These are phyloP conservation scores for Rhinophrynus dorsalis DNA, from an alignment of 2,797 vertebrate genomes.

Conservation along the genomic window DNA sequence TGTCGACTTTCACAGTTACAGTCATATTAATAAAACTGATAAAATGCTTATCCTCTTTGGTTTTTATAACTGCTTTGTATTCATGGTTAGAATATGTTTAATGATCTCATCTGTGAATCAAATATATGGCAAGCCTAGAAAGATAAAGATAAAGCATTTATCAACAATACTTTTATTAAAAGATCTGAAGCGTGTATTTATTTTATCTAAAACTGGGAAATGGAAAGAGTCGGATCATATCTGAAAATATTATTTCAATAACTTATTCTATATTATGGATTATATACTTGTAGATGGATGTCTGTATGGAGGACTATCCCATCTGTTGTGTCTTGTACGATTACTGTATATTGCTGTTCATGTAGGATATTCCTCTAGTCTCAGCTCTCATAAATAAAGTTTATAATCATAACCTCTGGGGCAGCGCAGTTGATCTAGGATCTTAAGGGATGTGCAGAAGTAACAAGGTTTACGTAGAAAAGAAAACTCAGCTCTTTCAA, in stretches of 20 bases:
- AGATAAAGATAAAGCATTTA: conserved; percentile 37
- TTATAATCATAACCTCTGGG: too few relatives aligned
- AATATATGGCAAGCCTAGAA: conserved; percentile 56
- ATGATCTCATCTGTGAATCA: conserved; percentile 56
- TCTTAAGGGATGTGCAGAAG: too few relatives aligned
- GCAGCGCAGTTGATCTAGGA: too few relatives aligned
- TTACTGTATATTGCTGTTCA: too few relatives aligned
- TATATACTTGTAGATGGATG: neutral
- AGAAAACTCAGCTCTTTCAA: too few relatives aligned
- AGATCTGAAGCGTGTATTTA: conserved; percentile 15
- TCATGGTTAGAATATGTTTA: conserved; percentile 57
- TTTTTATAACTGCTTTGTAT: conserved; percentile 51
- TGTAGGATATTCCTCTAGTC: too few relatives aligned
- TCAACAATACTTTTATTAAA: conserved; percentile 53
- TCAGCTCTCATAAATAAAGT: too few relatives aligned
- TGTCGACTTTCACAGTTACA: conserved; percentile 30
- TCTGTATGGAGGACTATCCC: neutral
- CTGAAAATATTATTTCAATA: neutral
- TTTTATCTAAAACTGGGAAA: conserved; percentile 18
- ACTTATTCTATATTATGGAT: neutral
- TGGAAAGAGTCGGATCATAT: neutral
- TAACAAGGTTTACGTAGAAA: too few relatives aligned
- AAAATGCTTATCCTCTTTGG: conserved; percentile 40
- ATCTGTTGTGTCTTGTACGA: too few relatives aligned
- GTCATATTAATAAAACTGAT: conserved; percentile 36